These are phyloP conservation scores for Pseudopleuronectes americanus DNA, from an alignment of 2,797 vertebrate species.

Conservation along the genomic window DNA sequence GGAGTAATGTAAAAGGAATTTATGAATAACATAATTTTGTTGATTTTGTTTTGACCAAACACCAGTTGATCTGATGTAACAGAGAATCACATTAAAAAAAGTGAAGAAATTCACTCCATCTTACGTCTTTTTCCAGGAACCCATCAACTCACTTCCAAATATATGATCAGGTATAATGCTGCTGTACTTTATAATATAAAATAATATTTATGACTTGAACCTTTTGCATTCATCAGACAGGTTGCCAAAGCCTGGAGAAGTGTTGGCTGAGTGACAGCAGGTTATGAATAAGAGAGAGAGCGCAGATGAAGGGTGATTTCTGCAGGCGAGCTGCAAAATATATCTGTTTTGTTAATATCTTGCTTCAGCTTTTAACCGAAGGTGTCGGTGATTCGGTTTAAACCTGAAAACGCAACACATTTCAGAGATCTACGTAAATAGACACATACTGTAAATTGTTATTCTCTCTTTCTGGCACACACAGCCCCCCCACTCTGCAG, in stretches of 20 bases:
- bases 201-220: constrained; percentile 17
- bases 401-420: constrained; percentile 13
- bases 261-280: constrained; percentile 33
- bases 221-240: constrained; percentile 40
- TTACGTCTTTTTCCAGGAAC: constrained; percentile 1
- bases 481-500: background rate
- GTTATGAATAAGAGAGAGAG: constrained; percentile 28
- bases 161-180: background rate
- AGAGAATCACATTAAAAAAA: background rate
- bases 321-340: background rate
- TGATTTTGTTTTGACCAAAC: background rate
- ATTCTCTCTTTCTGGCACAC: constrained; percentile 2
- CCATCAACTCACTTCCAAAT: background rate
- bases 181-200: constrained; percentile 4
- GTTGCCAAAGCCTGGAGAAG: constrained; percentile 6
- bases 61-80: background rate
- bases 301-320: constrained; percentile 1
- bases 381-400: background rate
- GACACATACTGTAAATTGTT: background rate
- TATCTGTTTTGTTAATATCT: constrained; percentile 25
- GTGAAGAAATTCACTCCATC: background rate
- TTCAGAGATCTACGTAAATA: background rate
- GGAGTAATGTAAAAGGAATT: constrained; percentile 32
- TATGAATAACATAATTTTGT: constrained; percentile 30
- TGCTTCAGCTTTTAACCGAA: constrained; percentile 14